Conservation (phyloP, 1,140 invertebrate species). For the Planococcus citri region DNA sequence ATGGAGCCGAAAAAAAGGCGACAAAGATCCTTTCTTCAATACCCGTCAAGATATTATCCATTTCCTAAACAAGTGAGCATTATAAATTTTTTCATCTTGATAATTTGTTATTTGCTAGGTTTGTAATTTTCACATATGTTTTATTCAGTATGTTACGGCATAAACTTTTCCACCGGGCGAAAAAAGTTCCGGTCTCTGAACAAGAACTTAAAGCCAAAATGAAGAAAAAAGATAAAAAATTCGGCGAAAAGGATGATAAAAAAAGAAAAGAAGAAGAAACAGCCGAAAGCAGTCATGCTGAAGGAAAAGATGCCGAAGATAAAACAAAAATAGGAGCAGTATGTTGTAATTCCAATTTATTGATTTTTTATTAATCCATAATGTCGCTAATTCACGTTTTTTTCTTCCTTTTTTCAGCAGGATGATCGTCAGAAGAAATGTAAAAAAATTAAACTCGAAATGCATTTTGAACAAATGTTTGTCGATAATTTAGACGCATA, state of each 20-base stretch:
- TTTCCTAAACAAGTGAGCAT: conserved; percentile 59
- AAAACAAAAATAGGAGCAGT: conserved; percentile 27
- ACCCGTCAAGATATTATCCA: conserved; percentile 64
- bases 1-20: conserved; percentile 57
- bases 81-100: conserved; percentile 23
- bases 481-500: conserved; percentile 89
- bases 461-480: conserved; percentile 91
- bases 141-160: conserved; percentile 74
- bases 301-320: conserved; percentile 32
- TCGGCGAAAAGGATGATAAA: conserved; percentile 35
- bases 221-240: conserved; percentile 41
- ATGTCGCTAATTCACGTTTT: not conserved
- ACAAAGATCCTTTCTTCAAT: conserved; percentile 64
- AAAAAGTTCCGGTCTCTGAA: conserved; percentile 68
- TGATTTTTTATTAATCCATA: not conserved
- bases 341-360: too few relatives aligned
- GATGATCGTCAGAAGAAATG: conserved; percentile 39
- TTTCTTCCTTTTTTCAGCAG: conserved; percentile 30
- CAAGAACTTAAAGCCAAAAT: conserved; percentile 54
- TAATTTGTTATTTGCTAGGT: not conserved
- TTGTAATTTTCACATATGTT: conserved; percentile 24
- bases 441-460: conserved; percentile 69
- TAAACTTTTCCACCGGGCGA: conserved; percentile 89
- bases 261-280: conserved; percentile 39
- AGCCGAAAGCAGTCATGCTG: conserved; percentile 42